Evolutionary conservation across 2,113 vertebrate species (phyloP), one percentile per base, ranked within the genome.

Genomic region (Ornithorhynchus anatinus): DNA sequence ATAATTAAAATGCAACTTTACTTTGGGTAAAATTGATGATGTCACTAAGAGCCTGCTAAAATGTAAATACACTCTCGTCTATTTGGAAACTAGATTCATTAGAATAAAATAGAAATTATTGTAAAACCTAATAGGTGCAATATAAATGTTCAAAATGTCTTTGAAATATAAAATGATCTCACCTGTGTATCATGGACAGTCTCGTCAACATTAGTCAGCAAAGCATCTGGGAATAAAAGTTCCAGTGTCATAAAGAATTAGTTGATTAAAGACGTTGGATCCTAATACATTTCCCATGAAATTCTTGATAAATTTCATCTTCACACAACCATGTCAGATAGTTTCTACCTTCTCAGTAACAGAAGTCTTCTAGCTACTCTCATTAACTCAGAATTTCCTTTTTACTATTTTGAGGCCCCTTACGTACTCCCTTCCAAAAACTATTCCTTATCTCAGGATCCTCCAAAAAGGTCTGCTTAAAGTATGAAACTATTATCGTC

Each of bases 141-240:
- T 3, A 51, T 59, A 40, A 19, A 32, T 40, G 19, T 47, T 54
- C n/a, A 56, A 45, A 43, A 58, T n/a, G 7, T 10, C 42, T 60
- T 32, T 9, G 10, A 45, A 22, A 72, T 20, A 15, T 50, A 69
- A 56, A 52, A 64, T 12, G 15, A 37, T 57, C 75, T 83, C 66
- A 81, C 86, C 79, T 81, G 81, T 51, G 79, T 79, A 50, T 82
- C 75, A 66, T 75, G 72, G 72, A 42, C 72, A 79, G 29, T 70
- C 77, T 78, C 73, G 73, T 86, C 76, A 80, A 80, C 76, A 76
- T 78, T 82, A 70, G 72, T 74, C 79, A 35, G 62, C 84, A 79
- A 77, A 84, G 75, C 63, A 81, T 83, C 82, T 84, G 69, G 62
- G 77, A 75, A 81, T 67, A 78, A 75, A 79, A 84, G 74, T 69